Conservation (phyloP, 2,888 invertebrate genomes). For the Argyresthia albistria region DNA sequence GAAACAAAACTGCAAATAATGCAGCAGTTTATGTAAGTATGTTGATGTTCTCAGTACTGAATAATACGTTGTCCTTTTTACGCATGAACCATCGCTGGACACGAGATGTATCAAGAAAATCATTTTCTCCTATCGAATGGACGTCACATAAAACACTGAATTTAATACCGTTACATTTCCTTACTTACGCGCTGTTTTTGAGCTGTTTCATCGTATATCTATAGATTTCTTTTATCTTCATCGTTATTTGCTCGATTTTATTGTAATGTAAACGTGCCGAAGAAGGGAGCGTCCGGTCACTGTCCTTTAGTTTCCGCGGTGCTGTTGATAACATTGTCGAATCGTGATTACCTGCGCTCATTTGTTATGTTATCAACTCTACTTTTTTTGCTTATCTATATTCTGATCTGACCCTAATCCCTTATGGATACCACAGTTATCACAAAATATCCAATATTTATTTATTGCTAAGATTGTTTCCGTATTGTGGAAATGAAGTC, state of each 20-base stretch:
- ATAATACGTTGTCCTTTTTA: too few relatives aligned
- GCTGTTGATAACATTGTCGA: neutral
- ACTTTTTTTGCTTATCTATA: too few relatives aligned
- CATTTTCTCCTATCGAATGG: neutral
- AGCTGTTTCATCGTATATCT: neutral
- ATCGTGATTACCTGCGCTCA: neutral
- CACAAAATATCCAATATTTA: too few relatives aligned
- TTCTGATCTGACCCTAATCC: too few relatives aligned
- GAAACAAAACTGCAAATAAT: too few relatives aligned
- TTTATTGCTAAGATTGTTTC: too few relatives aligned
- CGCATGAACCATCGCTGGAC: too few relatives aligned
- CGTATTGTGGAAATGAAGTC: too few relatives aligned
- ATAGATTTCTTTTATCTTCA: neutral
- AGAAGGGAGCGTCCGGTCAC: constrained; percentile 2
- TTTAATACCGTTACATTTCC: neutral
- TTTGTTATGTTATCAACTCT: neutral
- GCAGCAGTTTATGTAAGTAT: too few relatives aligned
- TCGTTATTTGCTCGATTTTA: constrained; percentile 2
- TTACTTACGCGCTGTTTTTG: neutral
- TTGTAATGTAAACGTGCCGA: neutral
- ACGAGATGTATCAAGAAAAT: neutral
- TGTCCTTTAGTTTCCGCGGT: neutral
- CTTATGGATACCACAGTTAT: too few relatives aligned
- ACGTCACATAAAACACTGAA: neutral
- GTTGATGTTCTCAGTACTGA: too few relatives aligned